Conservation (phyloP, 2,797 vertebrate species). For the Anableps anableps region DNA sequence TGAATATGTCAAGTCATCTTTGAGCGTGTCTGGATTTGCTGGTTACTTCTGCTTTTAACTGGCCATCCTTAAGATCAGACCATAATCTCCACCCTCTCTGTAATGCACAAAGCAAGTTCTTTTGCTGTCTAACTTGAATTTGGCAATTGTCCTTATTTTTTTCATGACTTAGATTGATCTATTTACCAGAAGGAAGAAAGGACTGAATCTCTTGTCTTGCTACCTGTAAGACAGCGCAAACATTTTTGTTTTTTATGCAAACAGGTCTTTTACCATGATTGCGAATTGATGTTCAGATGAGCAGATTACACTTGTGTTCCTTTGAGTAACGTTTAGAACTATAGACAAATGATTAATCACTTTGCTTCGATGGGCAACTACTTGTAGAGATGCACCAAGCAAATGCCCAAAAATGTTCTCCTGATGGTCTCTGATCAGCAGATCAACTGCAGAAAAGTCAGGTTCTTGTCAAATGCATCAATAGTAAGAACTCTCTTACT, state of each 20-base stretch:
- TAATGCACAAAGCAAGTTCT: not conserved
- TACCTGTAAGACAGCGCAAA: not conserved
- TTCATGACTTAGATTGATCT: not conserved
- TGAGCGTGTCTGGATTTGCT: not conserved
- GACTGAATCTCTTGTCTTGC: not conserved
- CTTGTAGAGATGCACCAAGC: not conserved
- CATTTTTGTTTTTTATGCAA: not conserved
- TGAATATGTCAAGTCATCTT: slow-evolving; percentile 16
- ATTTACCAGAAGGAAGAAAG: not conserved
- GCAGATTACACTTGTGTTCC: not conserved
- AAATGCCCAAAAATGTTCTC: not conserved
- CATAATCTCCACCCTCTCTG: not conserved
- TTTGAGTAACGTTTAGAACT: not conserved
- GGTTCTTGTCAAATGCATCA: too few species aligned
- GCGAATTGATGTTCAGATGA: not conserved
- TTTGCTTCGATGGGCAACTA: not conserved
- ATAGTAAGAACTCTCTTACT: too few species aligned
- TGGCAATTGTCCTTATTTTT: not conserved
- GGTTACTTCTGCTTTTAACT: slow-evolving; percentile 21
- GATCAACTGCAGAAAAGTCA: too few species aligned
- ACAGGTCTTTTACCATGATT: not conserved
- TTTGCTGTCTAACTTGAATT: not conserved
- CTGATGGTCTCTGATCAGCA: too few species aligned
- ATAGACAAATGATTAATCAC: not conserved
- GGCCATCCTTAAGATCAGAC: not conserved